Evolutionary conservation across 2,888 invertebrate species (phyloP), one percentile per base, ranked within the genome.

Genomic region (Lasioglossum vierecki): DNA sequence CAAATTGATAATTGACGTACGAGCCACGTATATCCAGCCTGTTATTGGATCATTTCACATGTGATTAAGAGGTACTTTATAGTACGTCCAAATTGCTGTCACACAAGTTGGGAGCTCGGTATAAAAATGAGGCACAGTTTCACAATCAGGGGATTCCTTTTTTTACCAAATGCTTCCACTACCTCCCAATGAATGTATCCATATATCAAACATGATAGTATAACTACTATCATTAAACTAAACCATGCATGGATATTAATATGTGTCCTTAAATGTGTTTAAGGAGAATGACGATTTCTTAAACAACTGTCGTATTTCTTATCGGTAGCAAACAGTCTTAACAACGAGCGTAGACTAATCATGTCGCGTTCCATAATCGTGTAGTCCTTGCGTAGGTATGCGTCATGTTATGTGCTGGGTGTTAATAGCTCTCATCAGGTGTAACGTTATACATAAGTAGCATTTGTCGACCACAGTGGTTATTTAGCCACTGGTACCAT

Each of bases 401-500:
- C 94, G 94, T 94, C 94, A 94, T 94, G 93, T 94, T 93, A 89
- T 90, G 90, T 92, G 91, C 92, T 93, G 93, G 93, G 91, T 94
- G 93, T 93, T 93, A 87, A 91, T 91, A 92, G 93, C 92, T 93
- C 91, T 92, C 91, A 91, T 91, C 91, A 91, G 88, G 92, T 92
- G 91, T 92, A 91, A 89, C 91, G 86, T 91, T 90, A 90, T 88
- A 91, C 83, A 84, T 91, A 88, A 88, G 89, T 89, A 88, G 87
- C 86, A 88, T 79, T 85, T 87, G 88, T 86, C 75, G 83, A 88
- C 80, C 88, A 70, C 79, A 87, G 84, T 76, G 86, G 84, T 89
- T 88, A 84, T 88, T 93, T 95, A 95, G 94, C 95, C 95, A 94
- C 95, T 95, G 93, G 97, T 96, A 95, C 97, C 97, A 95, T 97